Percentiles rank a stretch among this genome's conserved stretches.
These are phyloP conservation scores for Acrocephalus kingi DNA, from an alignment of 2,113 vertebrate species.

Conservation along the genomic window DNA sequence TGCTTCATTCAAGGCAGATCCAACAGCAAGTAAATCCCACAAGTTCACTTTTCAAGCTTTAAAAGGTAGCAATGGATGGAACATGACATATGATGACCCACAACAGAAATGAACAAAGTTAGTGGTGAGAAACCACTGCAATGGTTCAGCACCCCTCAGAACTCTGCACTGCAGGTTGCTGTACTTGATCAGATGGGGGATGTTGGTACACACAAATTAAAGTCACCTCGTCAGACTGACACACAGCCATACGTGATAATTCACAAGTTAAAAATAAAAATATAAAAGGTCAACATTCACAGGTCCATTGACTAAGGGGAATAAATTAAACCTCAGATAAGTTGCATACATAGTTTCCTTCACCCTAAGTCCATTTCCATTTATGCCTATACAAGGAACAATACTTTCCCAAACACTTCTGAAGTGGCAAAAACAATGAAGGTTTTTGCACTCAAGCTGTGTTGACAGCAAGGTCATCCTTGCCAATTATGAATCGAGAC, in stretches of 20 bases:
- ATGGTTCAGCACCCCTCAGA: constrained; percentile 1
- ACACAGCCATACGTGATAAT: background rate
- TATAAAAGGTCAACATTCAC: constrained; percentile 69
- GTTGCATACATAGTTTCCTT: constrained; percentile 46
- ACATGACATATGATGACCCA: background rate
- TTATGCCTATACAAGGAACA: constrained; percentile 57
- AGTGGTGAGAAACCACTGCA: background rate
- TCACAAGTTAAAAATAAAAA: constrained; percentile 61
- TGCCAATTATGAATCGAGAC: constrained; percentile 5
- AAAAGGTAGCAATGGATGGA: constrained; percentile 12
- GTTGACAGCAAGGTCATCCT: constrained; percentile 53
- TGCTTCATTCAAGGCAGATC: constrained; percentile 49
- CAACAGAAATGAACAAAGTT: background rate
- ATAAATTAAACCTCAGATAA: constrained; percentile 75
- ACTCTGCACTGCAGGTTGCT: background rate
- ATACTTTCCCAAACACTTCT: constrained; percentile 67
- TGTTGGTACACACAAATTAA: background rate
- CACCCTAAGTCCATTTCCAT: constrained; percentile 56
- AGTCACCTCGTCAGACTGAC: constrained; percentile 21
- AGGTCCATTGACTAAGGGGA: constrained; percentile 63
- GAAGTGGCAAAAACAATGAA: constrained; percentile 57
- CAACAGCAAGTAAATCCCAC: constrained; percentile 40
- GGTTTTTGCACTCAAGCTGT: constrained; percentile 61
- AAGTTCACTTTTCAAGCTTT: constrained; percentile 28
- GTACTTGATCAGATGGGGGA: background rate